Conservation (phyloP, 2,888 invertebrate species). For the Hyposoter dolosus region DNA sequence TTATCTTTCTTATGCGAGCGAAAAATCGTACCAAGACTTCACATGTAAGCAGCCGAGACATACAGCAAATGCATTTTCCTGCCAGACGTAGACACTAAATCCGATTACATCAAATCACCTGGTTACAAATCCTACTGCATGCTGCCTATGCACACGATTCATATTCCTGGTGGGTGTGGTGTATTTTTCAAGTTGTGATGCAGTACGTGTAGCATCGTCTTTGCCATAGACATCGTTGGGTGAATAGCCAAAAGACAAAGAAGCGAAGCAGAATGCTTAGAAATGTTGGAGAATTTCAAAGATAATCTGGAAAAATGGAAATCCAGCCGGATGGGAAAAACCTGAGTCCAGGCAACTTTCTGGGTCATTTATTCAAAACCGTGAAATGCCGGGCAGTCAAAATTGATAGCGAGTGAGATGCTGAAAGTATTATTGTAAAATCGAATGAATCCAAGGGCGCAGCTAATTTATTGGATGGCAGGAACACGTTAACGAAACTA, state of each 20-base stretch:
- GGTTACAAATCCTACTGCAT: conserved; percentile 6
- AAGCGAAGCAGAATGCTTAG: neutral
- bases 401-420: neutral
- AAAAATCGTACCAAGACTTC: conserved; percentile 28
- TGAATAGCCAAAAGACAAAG: neutral
- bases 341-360: too few species aligned
- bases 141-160: neutral
- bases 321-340: neutral
- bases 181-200: conserved; percentile 44
- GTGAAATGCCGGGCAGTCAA: neutral
- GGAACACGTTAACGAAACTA: neutral
- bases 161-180: conserved; percentile 12
- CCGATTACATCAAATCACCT: conserved; percentile 54
- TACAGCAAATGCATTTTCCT: conserved; percentile 15
- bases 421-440: neutral
- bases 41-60: neutral
- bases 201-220: conserved; percentile 38
- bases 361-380: neutral
- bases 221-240: neutral
- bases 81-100: conserved; percentile 41
- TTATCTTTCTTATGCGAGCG: neutral
- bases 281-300: neutral
- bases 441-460: neutral
- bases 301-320: neutral
- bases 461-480: neutral